Base-by-base conservation (phyloP, 1,140 invertebrate species). In the Phocides pigmalion region DNA sequence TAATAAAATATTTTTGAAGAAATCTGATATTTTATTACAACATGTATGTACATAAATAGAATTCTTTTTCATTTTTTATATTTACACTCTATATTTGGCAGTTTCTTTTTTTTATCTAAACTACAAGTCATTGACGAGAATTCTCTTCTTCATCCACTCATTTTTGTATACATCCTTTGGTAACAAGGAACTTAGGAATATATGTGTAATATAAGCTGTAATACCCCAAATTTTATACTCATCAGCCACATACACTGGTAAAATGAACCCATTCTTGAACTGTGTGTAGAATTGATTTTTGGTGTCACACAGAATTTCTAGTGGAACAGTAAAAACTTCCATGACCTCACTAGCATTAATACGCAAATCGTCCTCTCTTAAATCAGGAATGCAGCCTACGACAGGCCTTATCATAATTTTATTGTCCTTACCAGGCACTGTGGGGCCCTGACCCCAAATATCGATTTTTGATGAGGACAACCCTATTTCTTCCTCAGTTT, bases 401-500 rank as follows among this genome's bases (percentile, higher is more conserved):
- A 98, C 95, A 0, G 97, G 97, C 59, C 94, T 93, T 14, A 98
- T 94, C 11, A 92, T 73, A 37, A 92, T 89, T 51, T 92, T 92
- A n/a, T 94, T 89, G 49, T 93, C 85, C 4, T 89, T 87, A 28
- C 93, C 91, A 2, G 92, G 93, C 3, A 92, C 46, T 2, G 68
- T 16, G 0, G 70, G 74, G 0, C 76, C 81, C 42, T 92, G 86
- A 4, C 95, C 95, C 97, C 97, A 98, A 5, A 98, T 83, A 46
- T 97, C 93, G 4, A 98, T 91, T 14, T 89, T 91, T 6, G 93
- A 76, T n/a, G 89, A 82, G 2, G 92, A 72, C 19, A 98, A 92
- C 1, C 96, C 96, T 22, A 98, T 91, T 89, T 98, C 97, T 87
- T 98, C 97, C 81, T 96, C 93, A 0, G 97, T 96, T 92, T 98